Conservation (phyloP, 2,888 invertebrate species). For the Drosophila villosipedis region DNA sequence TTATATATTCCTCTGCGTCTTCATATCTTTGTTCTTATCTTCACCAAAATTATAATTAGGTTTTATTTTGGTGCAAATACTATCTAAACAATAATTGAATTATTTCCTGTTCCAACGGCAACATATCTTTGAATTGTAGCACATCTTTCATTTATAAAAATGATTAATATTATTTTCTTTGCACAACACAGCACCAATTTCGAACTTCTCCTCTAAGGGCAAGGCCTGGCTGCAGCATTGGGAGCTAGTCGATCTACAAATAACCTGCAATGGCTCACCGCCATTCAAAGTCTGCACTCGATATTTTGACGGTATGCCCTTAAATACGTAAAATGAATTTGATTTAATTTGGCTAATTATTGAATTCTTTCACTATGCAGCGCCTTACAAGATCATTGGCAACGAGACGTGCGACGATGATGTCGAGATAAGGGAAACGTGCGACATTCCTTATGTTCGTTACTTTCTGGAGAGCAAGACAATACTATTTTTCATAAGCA, state of each 20-base stretch:
- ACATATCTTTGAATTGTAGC: neutral
- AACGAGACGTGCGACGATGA: constrained; percentile 90
- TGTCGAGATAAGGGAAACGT: constrained; percentile 81
- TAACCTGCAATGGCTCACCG: constrained; percentile 91
- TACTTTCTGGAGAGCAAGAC: constrained; percentile 91
- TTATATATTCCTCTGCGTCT: neutral
- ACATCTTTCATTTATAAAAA: neutral
- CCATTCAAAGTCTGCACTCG: constrained; percentile 90
- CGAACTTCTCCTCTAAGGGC: constrained; percentile 89
- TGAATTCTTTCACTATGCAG: constrained; percentile 46
- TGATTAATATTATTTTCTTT: neutral
- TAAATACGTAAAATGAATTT: neutral
- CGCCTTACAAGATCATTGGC: constrained; percentile 88
- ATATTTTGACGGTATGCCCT: constrained; percentile 87
- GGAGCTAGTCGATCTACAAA: constrained; percentile 89
- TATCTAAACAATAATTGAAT: neutral
- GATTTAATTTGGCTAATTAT: neutral
- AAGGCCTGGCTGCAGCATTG: constrained; percentile 94
- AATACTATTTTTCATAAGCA: constrained; percentile 91
- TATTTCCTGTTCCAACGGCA: neutral
- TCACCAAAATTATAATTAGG: neutral
- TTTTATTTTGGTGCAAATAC: neutral
- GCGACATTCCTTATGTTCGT: constrained; percentile 87
- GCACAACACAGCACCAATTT: constrained; percentile 91
- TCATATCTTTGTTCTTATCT: neutral